Evolutionary conservation across 2,888 invertebrate genomes (phyloP), one percentile per base, ranked within the genome.

Genomic region (Eristalinus aeneus): DNA sequence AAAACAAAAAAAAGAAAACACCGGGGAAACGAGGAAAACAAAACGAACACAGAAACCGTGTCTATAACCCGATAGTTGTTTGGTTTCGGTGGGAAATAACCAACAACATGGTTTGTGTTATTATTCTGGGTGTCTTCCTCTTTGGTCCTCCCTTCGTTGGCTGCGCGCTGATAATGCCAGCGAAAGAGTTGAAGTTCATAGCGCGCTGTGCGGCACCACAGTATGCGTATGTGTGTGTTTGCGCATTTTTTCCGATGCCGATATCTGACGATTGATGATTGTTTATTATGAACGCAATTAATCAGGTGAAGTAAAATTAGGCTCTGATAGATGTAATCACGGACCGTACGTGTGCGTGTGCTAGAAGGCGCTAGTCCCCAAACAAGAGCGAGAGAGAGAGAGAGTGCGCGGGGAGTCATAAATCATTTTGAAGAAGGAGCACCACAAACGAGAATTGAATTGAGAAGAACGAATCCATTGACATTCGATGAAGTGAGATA

Each of bases 211-310:
- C 27, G 27, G 27, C 27, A 27, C 39, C 39, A n/a, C n/a, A 5
- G 46, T 46, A 16, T 46, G n/a, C 8, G 46, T 46, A 8, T 46
- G 46, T 16, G 46, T 46, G 46, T 46, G 46, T 46, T 68, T 54
- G 23, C 23, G 22, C 11, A 36, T 61, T 46, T 60, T n/a, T 27
- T 81, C 68, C 23, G 68, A 83, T 77, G 82, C 64, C 76, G 68
- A 77, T 85, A 81, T 81, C 76, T 81, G 68, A 85, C 81, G 85
- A 85, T 85, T 85, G 85, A 85, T 81, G 81, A 81, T 81, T 85
- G 85, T 81, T 81, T 85, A 81, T 85, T 85, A 81, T 81, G 81
- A 76, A 73, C 81, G 81, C 81, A 85, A 85, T 85, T 85, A 85
- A 81, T 85, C 85, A 85, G 85, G 81, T 85, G 85, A 64, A 81